A percentile compares a stretch with the other conserved stretches of the same genome.
These are phyloP conservation scores for Trogon melanurus DNA, from an alignment of 2,113 vertebrate species.

Conservation along the genomic window DNA sequence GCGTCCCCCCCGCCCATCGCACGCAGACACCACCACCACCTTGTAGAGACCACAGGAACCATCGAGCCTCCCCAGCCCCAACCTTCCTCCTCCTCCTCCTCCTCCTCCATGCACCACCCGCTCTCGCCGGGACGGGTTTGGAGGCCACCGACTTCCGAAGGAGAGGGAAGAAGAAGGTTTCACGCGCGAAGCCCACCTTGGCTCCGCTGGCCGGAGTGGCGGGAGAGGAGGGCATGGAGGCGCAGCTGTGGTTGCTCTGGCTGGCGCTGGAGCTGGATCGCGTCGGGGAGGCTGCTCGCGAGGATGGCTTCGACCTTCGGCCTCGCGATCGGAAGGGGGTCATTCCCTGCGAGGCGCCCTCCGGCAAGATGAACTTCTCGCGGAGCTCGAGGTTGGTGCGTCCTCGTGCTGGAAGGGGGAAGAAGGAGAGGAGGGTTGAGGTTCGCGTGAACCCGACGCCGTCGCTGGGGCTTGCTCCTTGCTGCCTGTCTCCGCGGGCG, in stretches of 20 bases:
- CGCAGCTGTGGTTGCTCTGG: constrained; percentile 93
- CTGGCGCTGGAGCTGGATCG: constrained; percentile 96
- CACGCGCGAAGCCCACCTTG: constrained; percentile 73
- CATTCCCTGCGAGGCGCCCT: constrained; percentile 92
- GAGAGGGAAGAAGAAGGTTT: not conserved
- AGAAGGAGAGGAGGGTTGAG: not conserved
- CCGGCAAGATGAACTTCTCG: constrained; percentile 97
- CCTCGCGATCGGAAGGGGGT: constrained; percentile 93
- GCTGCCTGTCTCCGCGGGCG: not conserved
- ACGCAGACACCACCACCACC: accelerated
- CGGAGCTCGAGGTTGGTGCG: constrained; percentile 96
- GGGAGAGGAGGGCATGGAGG: constrained; percentile 92
- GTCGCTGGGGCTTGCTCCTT: accelerated
- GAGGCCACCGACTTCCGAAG: not conserved
- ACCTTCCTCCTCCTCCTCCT: not conserved
- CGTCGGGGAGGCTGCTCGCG: constrained; percentile 92
- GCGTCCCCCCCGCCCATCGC: not conserved
- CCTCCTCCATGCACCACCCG: not conserved
- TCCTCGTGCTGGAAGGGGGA: constrained; percentile 85
- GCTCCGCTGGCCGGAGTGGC: constrained; percentile 90
- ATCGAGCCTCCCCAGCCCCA: accelerated
- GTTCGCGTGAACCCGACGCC: accelerated
- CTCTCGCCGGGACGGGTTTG: accelerated
- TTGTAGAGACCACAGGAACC: not conserved
- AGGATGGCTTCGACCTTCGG: constrained; percentile 93